phyloP scores from a whole-genome alignment of 23 tunicate genomes.

The Ascidia mentula region DNA sequence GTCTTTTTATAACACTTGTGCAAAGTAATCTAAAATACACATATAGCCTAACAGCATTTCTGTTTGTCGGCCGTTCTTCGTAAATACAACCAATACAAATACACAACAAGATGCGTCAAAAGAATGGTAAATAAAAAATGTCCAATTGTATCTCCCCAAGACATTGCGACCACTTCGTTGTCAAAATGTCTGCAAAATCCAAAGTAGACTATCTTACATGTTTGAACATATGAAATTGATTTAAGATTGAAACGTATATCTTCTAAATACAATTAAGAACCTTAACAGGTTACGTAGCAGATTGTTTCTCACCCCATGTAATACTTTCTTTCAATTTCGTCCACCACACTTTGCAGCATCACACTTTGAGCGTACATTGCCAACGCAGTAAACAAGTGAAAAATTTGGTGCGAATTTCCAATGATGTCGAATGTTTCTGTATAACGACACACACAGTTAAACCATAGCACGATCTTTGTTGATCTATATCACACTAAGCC shows the following conservation, averaged over 20 bases:
- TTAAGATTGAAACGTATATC: neutral
- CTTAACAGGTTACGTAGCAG: no score
- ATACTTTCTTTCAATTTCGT: neutral
- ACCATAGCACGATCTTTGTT: no score
- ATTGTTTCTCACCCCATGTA: neutral
- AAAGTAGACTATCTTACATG: no score
- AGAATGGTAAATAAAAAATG: neutral
- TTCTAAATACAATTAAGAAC: no score
- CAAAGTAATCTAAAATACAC: no score
- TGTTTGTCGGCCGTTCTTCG: neutral
- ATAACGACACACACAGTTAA: no score
- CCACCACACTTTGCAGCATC: neutral
- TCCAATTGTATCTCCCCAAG: neutral
- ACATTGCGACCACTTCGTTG: neutral
- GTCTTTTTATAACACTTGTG: no score
- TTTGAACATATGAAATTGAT: neutral
- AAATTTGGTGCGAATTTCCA: neutral
- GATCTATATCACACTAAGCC: no score
- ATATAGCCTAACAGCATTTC: neutral
- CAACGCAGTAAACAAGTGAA: neutral
- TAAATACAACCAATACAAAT: neutral
- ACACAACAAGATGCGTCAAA: neutral
- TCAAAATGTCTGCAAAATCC: neutral
- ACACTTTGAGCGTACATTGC: neutral
- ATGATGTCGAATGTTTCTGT: neutral